Percentiles rank a stretch among this genome's conserved stretches.
phyloP scores from a whole-genome alignment of 2,113 vertebrate genomes.

The Siphamia tubifer region DNA sequence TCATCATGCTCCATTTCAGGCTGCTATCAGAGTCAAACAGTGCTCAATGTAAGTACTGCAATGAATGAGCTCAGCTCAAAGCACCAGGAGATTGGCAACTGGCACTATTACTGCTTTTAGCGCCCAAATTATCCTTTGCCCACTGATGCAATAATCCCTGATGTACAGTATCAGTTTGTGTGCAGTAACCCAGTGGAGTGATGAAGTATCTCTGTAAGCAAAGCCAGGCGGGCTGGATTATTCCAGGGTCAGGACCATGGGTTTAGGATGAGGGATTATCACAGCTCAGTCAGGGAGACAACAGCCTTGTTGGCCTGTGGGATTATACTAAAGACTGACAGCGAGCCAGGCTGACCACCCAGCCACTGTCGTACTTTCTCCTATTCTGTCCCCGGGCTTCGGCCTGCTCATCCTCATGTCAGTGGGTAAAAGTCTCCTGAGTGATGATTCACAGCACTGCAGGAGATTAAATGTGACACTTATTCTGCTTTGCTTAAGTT shows the following conservation, averaged over 20 bases:
- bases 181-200: conserved; percentile 1
- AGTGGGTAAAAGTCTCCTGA: neutral
- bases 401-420: neutral
- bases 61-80: conserved; percentile 27
- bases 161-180: conserved; percentile 48
- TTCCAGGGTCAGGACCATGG: conserved; percentile 43
- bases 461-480: conserved; percentile 42
- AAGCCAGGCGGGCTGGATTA: conserved; percentile 68
- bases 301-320: conserved; percentile 1
- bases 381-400: neutral
- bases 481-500: conserved; percentile 25
- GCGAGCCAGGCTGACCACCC: neutral
- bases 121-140: conserved; percentile 51
- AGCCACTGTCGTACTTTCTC: conserved; percentile 8
- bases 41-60: conserved; percentile 20
- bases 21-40: neutral
- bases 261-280: conserved; percentile 71
- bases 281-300: conserved; percentile 57
- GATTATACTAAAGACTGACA: conserved; percentile 37
- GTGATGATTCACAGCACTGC: conserved; percentile 10
- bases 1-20: conserved; percentile 34
- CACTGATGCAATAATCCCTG: conserved; percentile 57
- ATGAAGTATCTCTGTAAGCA: conserved; percentile 27
- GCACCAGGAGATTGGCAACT: conserved; percentile 44
- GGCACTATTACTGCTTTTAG: conserved; percentile 53